Evolutionary conservation across 2,888 invertebrate genomes (phyloP).

Genomic region (Chymomyza caudatula): DNA sequence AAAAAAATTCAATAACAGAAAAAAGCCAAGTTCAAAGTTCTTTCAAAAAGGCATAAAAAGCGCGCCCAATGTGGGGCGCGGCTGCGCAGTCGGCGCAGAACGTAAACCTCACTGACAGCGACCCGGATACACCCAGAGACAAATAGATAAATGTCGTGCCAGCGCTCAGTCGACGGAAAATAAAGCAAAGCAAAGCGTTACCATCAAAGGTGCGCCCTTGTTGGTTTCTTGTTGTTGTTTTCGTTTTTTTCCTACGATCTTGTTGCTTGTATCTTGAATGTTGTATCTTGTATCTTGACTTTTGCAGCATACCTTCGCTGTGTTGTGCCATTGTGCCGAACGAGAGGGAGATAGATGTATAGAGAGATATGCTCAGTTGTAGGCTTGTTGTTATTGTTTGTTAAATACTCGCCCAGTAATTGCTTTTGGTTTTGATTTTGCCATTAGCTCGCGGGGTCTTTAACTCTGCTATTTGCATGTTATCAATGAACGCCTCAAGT

Average conservation of each 20-base stretch:
- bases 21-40: slow-evolving; percentile 30
- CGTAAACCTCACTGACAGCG: slow-evolving; percentile 21
- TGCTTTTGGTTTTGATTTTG: background rate
- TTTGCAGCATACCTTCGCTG: slow-evolving; percentile 30
- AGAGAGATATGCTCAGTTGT: background rate
- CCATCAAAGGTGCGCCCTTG: slow-evolving; percentile 54
- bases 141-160: slow-evolving; percentile 31
- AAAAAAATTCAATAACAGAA: background rate
- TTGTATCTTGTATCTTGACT: slow-evolving; percentile 32
- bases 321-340: no score
- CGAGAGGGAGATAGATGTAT: background rate
- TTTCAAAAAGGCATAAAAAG: slow-evolving; percentile 4
- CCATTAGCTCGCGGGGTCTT: background rate
- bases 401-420: background rate
- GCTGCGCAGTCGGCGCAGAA: slow-evolving; percentile 2
- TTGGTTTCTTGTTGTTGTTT: slow-evolving; percentile 20
- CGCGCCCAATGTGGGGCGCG: background rate
- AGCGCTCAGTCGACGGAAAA: slow-evolving; percentile 1
- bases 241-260: slow-evolving; percentile 32
- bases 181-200: slow-evolving; percentile 20
- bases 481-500: slow-evolving; percentile 44
- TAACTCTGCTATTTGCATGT: background rate
- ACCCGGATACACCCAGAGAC: slow-evolving; percentile 40
- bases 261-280: slow-evolving; percentile 24
- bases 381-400: slow-evolving; percentile 38